Evolutionary conservation across 2,113 vertebrate genomes (phyloP).

Genomic region (Lamprotornis superbus): DNA sequence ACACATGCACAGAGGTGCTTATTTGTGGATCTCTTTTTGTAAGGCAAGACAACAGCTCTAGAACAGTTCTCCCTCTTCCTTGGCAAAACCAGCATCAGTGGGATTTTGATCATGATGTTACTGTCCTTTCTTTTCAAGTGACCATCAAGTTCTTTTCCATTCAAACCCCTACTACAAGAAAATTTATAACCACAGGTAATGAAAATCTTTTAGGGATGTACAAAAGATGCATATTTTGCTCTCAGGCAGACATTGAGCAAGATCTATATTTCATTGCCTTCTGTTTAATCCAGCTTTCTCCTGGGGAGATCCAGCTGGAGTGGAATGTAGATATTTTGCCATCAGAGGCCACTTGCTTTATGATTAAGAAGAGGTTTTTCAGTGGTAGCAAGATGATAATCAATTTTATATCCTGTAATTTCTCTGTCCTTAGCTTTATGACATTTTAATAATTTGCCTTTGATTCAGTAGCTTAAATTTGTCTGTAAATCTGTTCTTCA

Average conservation of each 20-base stretch:
- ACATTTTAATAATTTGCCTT: not conserved
- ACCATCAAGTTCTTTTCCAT: not conserved
- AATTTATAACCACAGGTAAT: not conserved
- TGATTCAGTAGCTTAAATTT: conserved; percentile 10
- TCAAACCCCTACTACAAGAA: not conserved
- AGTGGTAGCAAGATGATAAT: not conserved
- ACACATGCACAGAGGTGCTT: not conserved
- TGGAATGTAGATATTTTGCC: not conserved
- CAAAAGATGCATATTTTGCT: not conserved
- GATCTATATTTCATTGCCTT: not conserved
- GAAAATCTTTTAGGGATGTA: not conserved
- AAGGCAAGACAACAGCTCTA: not conserved
- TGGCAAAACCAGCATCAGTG: not conserved
- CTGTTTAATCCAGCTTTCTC: not conserved
- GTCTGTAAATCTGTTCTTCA: not conserved
- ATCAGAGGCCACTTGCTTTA: not conserved
- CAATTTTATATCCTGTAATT: conserved; percentile 9
- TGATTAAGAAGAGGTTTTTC: not conserved
- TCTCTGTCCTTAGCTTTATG: conserved; percentile 11
- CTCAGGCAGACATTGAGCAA: not conserved
- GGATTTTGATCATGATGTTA: not conserved
- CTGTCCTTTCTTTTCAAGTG: not conserved
- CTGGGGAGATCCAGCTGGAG: not conserved
- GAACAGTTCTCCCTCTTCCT: not conserved
- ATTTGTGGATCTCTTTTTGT: not conserved